Percentiles rank a stretch among this genome's conserved stretches.
These are phyloP conservation scores for Formica exsecta DNA, from an alignment of 1,140 invertebrate species.

Conservation along the genomic window DNA sequence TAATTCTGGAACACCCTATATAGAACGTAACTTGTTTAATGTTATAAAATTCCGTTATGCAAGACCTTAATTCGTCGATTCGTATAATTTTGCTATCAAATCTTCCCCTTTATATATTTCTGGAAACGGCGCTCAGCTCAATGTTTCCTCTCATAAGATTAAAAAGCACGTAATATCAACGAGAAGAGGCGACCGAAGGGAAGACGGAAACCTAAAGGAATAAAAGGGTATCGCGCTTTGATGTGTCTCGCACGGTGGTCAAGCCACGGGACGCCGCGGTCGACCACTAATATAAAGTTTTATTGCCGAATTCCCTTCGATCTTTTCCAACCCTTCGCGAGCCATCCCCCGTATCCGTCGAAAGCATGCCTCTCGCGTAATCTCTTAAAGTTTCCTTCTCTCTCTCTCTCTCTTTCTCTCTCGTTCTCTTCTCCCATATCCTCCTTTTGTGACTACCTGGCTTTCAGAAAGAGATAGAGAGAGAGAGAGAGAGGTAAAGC, in stretches of 20 bases:
- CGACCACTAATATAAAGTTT: constrained; percentile 65
- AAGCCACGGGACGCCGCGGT: constrained; percentile 25
- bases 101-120: not conserved
- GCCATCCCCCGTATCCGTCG: not conserved
- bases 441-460: constrained; percentile 5
- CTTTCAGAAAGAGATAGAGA: constrained; percentile 8
- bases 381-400: not conserved
- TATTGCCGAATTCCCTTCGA: constrained; percentile 63
- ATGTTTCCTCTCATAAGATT: constrained; percentile 20
- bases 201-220: not conserved
- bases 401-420: no score
- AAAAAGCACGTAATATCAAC: not conserved
- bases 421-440: not conserved
- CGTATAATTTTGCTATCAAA: not conserved
- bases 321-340: constrained; percentile 27
- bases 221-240: constrained; percentile 11
- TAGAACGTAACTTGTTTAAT: not conserved
- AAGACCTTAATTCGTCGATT: not conserved
- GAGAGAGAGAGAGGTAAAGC: constrained; percentile 25
- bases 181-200: not conserved
- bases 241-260: constrained; percentile 36
- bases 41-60: not conserved
- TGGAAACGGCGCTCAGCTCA: not conserved
- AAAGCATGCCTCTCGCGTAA: constrained; percentile 10
- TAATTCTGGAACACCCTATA: no score